Evolutionary conservation across 2,113 vertebrate species (phyloP).

Genomic region (Coptodon rendalli): DNA sequence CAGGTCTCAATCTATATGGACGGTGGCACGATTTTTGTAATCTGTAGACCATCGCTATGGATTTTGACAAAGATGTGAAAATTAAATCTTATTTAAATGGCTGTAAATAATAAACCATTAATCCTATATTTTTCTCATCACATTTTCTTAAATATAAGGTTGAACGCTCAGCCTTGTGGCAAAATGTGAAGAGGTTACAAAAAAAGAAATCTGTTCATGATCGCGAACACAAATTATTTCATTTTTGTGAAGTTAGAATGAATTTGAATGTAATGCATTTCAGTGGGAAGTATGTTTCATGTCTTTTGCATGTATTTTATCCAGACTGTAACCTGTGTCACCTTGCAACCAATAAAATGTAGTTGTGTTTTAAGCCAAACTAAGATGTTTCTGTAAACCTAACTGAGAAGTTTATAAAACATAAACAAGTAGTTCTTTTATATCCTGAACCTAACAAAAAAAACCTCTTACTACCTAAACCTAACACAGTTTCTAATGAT

Average conservation of each 20-base stretch:
- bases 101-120: background rate
- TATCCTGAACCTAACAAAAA: background rate
- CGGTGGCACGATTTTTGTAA: background rate
- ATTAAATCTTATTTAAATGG: background rate
- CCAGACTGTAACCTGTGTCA: background rate
- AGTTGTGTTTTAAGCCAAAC: background rate
- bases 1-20: background rate
- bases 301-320: background rate
- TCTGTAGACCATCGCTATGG: accelerated
- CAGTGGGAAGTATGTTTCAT: background rate
- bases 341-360: background rate
- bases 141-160: background rate
- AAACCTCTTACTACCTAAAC: background rate
- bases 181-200: background rate
- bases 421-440: background rate
- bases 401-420: background rate
- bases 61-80: background rate
- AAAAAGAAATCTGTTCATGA: background rate
- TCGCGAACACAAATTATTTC: background rate
- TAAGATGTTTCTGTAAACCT: background rate
- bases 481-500: background rate
- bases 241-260: background rate
- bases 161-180: background rate
- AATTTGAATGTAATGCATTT: background rate
- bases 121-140: background rate